Percentiles rank a stretch among this genome's conserved stretches.
Conservation (phyloP, 2,797 vertebrate genomes). For the Echiichthys vipera region DNA sequence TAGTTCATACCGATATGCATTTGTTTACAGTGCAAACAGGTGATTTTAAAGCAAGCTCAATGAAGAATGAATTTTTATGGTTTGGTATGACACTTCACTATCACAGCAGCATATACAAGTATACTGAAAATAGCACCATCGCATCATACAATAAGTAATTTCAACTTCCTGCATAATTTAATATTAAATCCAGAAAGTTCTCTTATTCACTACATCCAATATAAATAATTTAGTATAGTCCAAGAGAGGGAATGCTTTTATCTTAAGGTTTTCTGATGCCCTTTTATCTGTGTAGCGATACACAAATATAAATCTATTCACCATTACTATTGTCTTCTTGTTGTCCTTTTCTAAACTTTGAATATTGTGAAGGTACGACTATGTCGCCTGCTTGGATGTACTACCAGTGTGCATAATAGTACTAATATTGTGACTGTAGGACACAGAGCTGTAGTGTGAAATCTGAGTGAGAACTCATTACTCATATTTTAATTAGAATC, state of each 20-base stretch:
- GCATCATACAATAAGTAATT: conserved; percentile 6
- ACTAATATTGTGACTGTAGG: conserved; percentile 38
- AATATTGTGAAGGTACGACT: neutral
- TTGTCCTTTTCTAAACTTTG: neutral
- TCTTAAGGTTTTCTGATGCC: conserved; percentile 39
- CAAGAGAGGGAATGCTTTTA: conserved; percentile 37
- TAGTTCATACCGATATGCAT: neutral
- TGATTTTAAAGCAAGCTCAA: neutral
- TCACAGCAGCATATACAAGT: neutral
- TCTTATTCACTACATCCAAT: neutral
- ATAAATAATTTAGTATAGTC: conserved; percentile 16
- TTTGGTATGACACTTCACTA: neutral
- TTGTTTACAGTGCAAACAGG: neutral
- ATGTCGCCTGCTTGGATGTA: too few relatives aligned
- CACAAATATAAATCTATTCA: conserved; percentile 27
- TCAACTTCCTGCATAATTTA: conserved; percentile 44
- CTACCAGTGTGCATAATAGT: neutral
- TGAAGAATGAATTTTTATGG: neutral
- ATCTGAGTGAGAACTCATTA: conserved; percentile 19
- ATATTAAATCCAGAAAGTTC: neutral
- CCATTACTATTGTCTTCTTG: conserved; percentile 13
- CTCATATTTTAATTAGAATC: conserved; percentile 33
- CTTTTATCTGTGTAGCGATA: conserved; percentile 44
- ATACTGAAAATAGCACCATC: neutral
- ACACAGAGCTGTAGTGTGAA: conserved; percentile 16